phyloP scores from a whole-genome alignment of 2,797 vertebrate genomes.

The Pseudochaenichthys georgianus region DNA sequence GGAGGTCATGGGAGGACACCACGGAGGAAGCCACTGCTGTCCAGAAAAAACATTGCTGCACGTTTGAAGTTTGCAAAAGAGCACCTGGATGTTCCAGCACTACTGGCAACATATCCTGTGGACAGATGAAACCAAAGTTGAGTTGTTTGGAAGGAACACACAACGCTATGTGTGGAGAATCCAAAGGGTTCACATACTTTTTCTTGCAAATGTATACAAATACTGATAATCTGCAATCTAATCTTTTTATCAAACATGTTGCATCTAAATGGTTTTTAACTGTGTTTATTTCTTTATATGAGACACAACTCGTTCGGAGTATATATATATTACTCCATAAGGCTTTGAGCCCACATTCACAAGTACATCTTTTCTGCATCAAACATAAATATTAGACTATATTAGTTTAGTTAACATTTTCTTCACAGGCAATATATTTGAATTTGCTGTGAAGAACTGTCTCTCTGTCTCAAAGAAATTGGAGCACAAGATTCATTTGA shows the following conservation, averaged over 20 bases:
- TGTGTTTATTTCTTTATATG: too few relatives aligned
- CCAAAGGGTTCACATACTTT: too few relatives aligned
- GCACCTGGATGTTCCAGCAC: too few relatives aligned
- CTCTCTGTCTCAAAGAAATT: slow-evolving; percentile 46
- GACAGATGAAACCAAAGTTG: too few relatives aligned
- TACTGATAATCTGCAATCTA: slow-evolving; percentile 74
- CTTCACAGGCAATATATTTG: slow-evolving; percentile 43
- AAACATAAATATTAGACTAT: slow-evolving; percentile 36
- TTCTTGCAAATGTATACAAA: slow-evolving; percentile 43
- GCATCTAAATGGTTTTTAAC: slow-evolving; percentile 70
- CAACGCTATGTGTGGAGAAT: too few relatives aligned
- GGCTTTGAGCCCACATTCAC: slow-evolving; percentile 30
- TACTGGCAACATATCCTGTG: too few relatives aligned
- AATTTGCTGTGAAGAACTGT: slow-evolving; percentile 52
- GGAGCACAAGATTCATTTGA: slow-evolving; percentile 44
- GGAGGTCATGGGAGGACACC: too few relatives aligned
- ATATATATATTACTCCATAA: slow-evolving; percentile 63
- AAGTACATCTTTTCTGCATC: slow-evolving; percentile 40
- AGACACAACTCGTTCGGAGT: slow-evolving; percentile 27
- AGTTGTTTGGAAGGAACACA: too few relatives aligned
- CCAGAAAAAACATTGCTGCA: too few relatives aligned
- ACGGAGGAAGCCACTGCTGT: too few relatives aligned
- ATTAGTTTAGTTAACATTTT: slow-evolving; percentile 57
- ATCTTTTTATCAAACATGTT: slow-evolving; percentile 76
- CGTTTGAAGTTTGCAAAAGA: too few relatives aligned